phyloP scores from a whole-genome alignment of 2,888 invertebrate species.

The Psococerastis gibbosa region DNA sequence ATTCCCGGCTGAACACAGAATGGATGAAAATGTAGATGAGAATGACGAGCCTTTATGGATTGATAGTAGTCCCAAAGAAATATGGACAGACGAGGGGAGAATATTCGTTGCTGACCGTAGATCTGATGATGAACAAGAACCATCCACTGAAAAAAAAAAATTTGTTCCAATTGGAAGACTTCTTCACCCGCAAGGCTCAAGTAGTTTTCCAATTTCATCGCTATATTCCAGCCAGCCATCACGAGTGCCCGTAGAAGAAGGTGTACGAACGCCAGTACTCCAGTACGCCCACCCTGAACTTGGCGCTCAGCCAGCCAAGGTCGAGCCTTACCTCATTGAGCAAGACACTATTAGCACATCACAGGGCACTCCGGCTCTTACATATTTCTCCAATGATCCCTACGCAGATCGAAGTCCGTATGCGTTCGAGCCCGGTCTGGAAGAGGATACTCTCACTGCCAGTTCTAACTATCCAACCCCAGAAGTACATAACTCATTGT shows the following conservation, averaged over 20 bases:
- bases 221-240: constrained; percentile 33
- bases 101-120: neutral
- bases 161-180: constrained; percentile 29
- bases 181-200: constrained; percentile 43
- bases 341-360: too few species aligned
- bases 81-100: constrained; percentile 7
- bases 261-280: constrained; percentile 51
- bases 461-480: constrained; percentile 3
- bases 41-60: constrained; percentile 8
- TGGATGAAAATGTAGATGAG: constrained; percentile 9
- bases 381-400: constrained; percentile 32
- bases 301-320: constrained; percentile 55
- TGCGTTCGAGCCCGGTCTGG: constrained; percentile 25
- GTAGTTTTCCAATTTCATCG: constrained; percentile 41
- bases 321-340: constrained; percentile 12
- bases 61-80: constrained; percentile 1
- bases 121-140: constrained; percentile 5
- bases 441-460: constrained; percentile 11
- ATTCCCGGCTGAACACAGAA: neutral
- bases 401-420: constrained; percentile 39
- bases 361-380: constrained; percentile 13
- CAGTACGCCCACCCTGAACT: constrained; percentile 66
- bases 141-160: constrained; percentile 13
- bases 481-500: neutral
- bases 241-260: constrained; percentile 38